Base-by-base conservation (phyloP, 2,888 invertebrate species). In the Phragmatobia fuliginosa region DNA sequence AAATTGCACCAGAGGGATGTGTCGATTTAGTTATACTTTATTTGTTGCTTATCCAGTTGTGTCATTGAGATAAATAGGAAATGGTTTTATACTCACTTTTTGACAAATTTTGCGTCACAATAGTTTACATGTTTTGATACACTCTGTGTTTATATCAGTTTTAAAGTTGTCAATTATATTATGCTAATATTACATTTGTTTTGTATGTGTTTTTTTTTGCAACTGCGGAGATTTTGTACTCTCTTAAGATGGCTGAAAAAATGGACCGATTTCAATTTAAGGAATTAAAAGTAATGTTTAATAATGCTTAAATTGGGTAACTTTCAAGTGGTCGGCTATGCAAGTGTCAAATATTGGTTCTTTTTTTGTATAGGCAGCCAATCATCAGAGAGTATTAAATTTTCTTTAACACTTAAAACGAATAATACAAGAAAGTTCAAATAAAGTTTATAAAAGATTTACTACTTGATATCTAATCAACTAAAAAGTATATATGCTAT, bases 1-100 rank as follows among this genome's bases (percentile, higher is more conserved):
- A 86, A 88, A 90, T 88, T 88, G 88, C 86, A 82, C 89, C 86
- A 88, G 58, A 67, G 87, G 87, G 90, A 83, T 80, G 83, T 83
- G 83, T 85, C 85, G 83, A 86, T 87, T 85, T 87, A 79, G 80
- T 78, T 80, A 78, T 79, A 83, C 77, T 84, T 81, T 80, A 82
- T 81, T 81, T 80, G 82, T 79, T 81, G 80, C 38, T 56, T 65
- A 65, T 76, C 76, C 77, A 73, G 76, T 78, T 74, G 77, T 62
- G 75, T 78, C 76, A 78, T 77, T 76, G 78, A 81, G 83, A 83
- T 84, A 83, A 82, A 85, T 81, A 82, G 82, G 78, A 78, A 80
- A 82, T 80, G 72, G 77, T 79, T 81, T 83, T 84, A 80, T 78
- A 77, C 74, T 74, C 68, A 68, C 71, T 71, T 74, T 75, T 67